phyloP scores from a whole-genome alignment of 2,888 invertebrate genomes.

The Chrysolina americana region DNA sequence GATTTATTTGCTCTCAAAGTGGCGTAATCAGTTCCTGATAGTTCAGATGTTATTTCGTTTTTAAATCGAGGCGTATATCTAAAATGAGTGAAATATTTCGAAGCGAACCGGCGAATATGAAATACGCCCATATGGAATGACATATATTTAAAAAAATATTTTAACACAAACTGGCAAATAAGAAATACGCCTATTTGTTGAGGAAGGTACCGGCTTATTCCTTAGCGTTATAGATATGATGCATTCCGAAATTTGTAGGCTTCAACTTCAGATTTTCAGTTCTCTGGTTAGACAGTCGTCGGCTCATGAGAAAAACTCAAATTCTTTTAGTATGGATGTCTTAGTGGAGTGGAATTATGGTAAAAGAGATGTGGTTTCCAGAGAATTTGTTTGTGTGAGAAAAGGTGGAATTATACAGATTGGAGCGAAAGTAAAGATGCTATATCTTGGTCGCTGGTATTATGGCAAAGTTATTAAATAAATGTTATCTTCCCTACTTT shows the following conservation, averaged over 20 bases:
- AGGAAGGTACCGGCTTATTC: neutral
- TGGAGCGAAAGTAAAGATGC: too few species aligned
- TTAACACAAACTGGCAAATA: neutral
- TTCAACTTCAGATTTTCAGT: neutral
- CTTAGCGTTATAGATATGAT: neutral
- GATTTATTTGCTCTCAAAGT: too few species aligned
- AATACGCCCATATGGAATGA: too few species aligned
- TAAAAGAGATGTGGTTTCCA: constrained; percentile 9
- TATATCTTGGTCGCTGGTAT: constrained; percentile 18
- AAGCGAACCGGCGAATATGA: too few species aligned
- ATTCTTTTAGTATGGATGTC: too few species aligned
- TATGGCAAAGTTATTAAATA: constrained; percentile 10
- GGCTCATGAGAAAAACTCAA: neutral
- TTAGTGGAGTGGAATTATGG: neutral
- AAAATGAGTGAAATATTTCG: too few species aligned
- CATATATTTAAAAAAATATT: constrained; percentile 8
- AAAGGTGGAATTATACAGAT: constrained; percentile 26
- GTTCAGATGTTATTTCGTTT: too few species aligned
- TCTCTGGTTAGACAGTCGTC: too few species aligned
- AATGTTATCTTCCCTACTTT: too few species aligned
- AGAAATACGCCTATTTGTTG: constrained; percentile 15
- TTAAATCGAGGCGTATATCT: too few species aligned
- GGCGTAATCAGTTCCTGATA: too few species aligned
- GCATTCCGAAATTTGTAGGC: constrained; percentile 15
- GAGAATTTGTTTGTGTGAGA: constrained; percentile 1